Percentiles rank a stretch among this genome's conserved stretches.
These are phyloP conservation scores for Tetranychus urticae DNA, from an alignment of 1,140 invertebrate species.

Conservation along the genomic window DNA sequence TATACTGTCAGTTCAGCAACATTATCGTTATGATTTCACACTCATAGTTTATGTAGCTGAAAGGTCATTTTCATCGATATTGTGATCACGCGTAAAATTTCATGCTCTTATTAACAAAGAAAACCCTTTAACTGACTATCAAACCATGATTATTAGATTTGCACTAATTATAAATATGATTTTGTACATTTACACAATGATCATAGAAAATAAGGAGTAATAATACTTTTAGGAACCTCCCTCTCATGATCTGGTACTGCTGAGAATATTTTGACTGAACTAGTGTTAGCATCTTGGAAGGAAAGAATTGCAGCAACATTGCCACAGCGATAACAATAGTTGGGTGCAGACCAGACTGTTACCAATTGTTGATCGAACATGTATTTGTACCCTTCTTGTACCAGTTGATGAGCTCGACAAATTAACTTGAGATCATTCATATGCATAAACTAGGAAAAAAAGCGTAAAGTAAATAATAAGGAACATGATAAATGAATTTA, in stretches of 20 bases:
- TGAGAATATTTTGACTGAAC: constrained; percentile 62
- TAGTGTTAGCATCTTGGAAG: constrained; percentile 47
- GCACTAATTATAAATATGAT: background rate
- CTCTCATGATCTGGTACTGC: constrained; percentile 80
- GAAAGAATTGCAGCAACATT: constrained; percentile 76
- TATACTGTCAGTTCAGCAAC: no score
- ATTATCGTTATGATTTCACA: no score
- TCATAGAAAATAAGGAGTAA: constrained; percentile 87
- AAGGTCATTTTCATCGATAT: no score
- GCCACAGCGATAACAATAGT: constrained; percentile 85
- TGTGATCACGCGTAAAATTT: no score
- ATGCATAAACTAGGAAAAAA: constrained; percentile 39
- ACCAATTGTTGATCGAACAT: constrained; percentile 85
- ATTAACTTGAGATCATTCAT: constrained; percentile 70
- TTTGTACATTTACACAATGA: background rate
- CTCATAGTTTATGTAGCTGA: no score
- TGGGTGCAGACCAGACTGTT: constrained; percentile 89
- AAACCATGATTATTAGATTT: no score
- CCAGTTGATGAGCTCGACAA: constrained; percentile 85
- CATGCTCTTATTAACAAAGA: background rate
- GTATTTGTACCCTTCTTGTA: constrained; percentile 87
- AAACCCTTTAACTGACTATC: no score
- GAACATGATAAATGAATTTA: background rate
- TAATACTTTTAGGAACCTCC: constrained; percentile 65
- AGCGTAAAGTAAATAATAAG: constrained; percentile 2